Conservation (phyloP, 2,888 invertebrate genomes). For the Harpalus rubripes region DNA sequence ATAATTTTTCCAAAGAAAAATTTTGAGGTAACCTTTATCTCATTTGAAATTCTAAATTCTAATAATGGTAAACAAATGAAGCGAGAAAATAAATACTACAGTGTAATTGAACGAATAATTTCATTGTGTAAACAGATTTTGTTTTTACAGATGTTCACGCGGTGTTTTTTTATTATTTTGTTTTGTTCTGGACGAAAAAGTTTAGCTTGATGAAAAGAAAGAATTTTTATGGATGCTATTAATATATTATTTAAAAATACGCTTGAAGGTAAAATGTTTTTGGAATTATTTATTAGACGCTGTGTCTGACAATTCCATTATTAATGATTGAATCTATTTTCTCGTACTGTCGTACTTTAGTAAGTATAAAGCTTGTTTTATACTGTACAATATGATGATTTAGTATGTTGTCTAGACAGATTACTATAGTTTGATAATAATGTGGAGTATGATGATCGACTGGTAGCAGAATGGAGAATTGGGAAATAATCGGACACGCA, state of each 20-base stretch:
- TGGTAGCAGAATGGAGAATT: no score
- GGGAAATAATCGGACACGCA: no score
- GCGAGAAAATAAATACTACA: conserved; percentile 11
- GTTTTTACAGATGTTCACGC: conserved; percentile 21
- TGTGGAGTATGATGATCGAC: no score
- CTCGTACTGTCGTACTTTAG: neutral
- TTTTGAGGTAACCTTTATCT: neutral
- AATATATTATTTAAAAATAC: conserved; percentile 11
- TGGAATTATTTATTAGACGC: neutral
- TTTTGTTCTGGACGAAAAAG: neutral
- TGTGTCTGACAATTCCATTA: conserved; percentile 3
- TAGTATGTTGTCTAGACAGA: no score
- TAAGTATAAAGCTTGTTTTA: neutral
- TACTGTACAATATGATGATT: neutral
- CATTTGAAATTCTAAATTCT: conserved; percentile 2
- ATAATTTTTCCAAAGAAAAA: neutral
- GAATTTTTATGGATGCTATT: conserved; percentile 26
- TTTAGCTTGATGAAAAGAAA: conserved; percentile 12
- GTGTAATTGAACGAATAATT: conserved; percentile 30
- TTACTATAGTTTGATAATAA: no score
- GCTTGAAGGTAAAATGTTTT: neutral
- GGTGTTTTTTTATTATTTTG: neutral
- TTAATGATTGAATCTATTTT: neutral
- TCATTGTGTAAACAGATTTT: conserved; percentile 23
- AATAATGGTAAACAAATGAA: neutral